phyloP scores from a whole-genome alignment of 2,113 vertebrate genomes.

The Antigone vipio region DNA sequence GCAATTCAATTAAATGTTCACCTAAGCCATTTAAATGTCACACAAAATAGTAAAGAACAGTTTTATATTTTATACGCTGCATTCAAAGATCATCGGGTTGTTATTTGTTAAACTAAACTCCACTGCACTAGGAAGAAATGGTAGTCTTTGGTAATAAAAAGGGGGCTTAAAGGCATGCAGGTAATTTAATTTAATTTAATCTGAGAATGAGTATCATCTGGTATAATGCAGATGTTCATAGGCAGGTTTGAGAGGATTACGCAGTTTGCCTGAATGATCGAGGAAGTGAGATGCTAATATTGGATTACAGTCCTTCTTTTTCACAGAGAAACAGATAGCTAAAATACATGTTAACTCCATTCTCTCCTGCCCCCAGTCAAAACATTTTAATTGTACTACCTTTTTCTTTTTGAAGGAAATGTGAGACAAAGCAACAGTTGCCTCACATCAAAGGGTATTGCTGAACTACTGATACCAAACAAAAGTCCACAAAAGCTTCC shows the following conservation, averaged over 20 bases:
- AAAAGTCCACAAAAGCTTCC: neutral
- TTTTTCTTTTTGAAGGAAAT: neutral
- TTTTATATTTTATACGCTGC: neutral
- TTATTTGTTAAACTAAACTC: neutral
- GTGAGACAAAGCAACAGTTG: neutral
- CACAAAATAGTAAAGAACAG: neutral
- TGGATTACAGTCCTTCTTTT: slow-evolving; percentile 1
- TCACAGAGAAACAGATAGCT: neutral
- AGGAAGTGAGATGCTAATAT: neutral
- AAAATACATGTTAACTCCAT: neutral
- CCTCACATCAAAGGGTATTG: neutral
- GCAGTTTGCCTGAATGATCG: neutral
- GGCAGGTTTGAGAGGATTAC: slow-evolving; percentile 9
- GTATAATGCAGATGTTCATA: neutral
- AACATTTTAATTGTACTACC: neutral
- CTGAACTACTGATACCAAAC: neutral
- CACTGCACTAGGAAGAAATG: neutral
- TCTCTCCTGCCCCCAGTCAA: neutral
- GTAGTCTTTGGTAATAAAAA: neutral
- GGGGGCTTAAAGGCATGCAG: neutral
- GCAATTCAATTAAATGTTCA: neutral
- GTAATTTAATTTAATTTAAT: slow-evolving; percentile 46
- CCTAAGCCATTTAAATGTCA: neutral
- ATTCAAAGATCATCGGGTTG: neutral
- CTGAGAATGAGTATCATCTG: neutral